Evolutionary conservation across 2,888 invertebrate species (phyloP).

Genomic region (Bellardia pandia): DNA sequence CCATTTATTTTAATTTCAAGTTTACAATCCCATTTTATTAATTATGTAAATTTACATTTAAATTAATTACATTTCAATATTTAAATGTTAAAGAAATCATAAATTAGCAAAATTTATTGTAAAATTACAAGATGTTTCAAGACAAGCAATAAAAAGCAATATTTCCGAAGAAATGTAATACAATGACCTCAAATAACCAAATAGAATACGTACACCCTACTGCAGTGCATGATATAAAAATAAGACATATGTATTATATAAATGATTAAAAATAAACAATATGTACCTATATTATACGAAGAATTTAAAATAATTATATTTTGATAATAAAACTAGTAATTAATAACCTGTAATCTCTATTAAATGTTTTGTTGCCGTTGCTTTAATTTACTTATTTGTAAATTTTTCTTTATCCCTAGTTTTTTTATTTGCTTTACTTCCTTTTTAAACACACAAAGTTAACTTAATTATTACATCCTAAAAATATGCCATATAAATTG

Average conservation of each 20-base stretch:
- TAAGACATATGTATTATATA: too few species aligned
- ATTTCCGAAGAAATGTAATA: not conserved
- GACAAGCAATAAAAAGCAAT: not conserved
- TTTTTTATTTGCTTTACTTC: not conserved
- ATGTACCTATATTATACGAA: too few species aligned
- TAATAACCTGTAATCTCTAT: too few species aligned
- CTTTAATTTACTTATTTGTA: too few species aligned
- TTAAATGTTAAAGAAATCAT: constrained; percentile 32
- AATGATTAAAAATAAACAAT: too few species aligned
- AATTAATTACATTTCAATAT: not conserved
- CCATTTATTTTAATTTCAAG: too few species aligned
- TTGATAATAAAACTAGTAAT: too few species aligned
- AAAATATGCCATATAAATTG: constrained; percentile 60
- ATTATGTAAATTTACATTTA: constrained; percentile 6
- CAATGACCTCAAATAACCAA: not conserved
- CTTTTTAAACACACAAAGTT: constrained; percentile 2
- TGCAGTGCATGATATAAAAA: too few species aligned
- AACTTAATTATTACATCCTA: constrained; percentile 50
- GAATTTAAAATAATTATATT: too few species aligned
- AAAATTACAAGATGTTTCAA: constrained; percentile 15
- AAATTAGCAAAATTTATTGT: constrained; percentile 2
- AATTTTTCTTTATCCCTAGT: too few species aligned
- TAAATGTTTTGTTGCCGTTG: too few species aligned
- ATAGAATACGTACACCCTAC: not conserved
- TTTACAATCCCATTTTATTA: too few species aligned